Evolutionary conservation across 2,797 vertebrate species (phyloP).

Genomic region (Aplochiton taeniatus): DNA sequence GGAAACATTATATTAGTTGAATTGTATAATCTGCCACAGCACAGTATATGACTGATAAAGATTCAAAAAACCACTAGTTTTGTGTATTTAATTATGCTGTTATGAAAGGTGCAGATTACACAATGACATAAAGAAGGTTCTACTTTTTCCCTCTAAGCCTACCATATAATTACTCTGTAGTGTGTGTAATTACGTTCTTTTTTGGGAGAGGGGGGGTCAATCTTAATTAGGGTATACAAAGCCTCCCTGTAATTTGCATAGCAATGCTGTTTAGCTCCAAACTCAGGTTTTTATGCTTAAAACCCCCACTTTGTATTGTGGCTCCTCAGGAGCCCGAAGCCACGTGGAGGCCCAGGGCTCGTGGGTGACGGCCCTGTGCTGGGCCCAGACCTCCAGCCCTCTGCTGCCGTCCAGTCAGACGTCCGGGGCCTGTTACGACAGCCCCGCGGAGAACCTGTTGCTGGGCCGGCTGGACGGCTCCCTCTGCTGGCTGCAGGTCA

Average conservation of each 20-base stretch:
- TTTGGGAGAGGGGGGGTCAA: too few relatives aligned
- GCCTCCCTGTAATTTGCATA: not conserved
- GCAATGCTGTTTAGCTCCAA: not conserved
- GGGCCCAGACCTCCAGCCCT: conserved; percentile 70
- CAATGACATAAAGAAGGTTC: too few relatives aligned
- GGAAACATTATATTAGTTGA: too few relatives aligned
- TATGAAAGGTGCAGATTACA: too few relatives aligned
- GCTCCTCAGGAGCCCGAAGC: conserved; percentile 67
- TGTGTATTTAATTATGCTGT: too few relatives aligned
- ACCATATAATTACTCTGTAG: too few relatives aligned
- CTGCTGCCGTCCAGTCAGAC: conserved; percentile 53
- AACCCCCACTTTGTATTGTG: not conserved
- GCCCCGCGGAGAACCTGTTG: conserved; percentile 69
- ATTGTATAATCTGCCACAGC: too few relatives aligned
- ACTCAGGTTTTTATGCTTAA: not conserved
- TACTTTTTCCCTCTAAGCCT: too few relatives aligned
- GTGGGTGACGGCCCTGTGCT: conserved; percentile 76
- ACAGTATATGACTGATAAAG: too few relatives aligned
- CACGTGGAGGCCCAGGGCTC: conserved; percentile 75
- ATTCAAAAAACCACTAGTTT: too few relatives aligned
- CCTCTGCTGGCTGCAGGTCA: conserved; percentile 80
- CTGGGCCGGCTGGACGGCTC: conserved; percentile 79
- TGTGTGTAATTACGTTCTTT: too few relatives aligned
- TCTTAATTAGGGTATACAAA: too few relatives aligned
- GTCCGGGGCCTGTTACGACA: conserved; percentile 38